Conservation (phyloP, 2,888 invertebrate species). For the Drosophila anomalata region DNA sequence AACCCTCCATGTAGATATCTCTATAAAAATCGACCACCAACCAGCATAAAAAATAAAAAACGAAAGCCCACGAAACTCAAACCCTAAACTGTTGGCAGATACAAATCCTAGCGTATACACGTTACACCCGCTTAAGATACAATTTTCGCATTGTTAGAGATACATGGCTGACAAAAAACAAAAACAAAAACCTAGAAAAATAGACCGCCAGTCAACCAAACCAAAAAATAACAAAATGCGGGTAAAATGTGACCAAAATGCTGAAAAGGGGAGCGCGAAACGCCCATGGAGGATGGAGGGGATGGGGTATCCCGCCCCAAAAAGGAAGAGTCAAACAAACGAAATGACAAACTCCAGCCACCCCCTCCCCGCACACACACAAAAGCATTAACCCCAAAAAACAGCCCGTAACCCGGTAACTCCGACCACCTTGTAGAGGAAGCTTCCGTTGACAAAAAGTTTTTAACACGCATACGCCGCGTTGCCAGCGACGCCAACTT, state of each 20-base stretch:
- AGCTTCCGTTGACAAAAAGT: constrained; percentile 74
- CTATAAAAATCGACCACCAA: constrained; percentile 17
- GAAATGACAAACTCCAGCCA: constrained; percentile 63
- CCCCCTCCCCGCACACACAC: not conserved
- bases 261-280: constrained; percentile 33
- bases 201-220: not conserved
- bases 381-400: constrained; percentile 7
- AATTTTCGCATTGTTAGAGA: constrained; percentile 62
- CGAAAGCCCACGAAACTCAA: constrained; percentile 31
- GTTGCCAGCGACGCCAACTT: constrained; percentile 56
- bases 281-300: not conserved
- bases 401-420: constrained; percentile 30
- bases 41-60: constrained; percentile 14
- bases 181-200: constrained; percentile 14
- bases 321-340: constrained; percentile 38
- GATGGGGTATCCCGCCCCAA: not conserved
- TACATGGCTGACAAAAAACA: constrained; percentile 23
- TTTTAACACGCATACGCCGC: constrained; percentile 73
- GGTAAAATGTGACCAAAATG: constrained; percentile 67
- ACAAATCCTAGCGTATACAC: constrained; percentile 60
- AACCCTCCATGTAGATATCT: not conserved
- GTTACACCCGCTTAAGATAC: constrained; percentile 64
- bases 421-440: constrained; percentile 14
- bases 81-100: constrained; percentile 41
- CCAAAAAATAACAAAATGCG: constrained; percentile 47